Evolutionary conservation across 2,888 invertebrate genomes (phyloP).

Genomic region (Spilarctia lutea): DNA sequence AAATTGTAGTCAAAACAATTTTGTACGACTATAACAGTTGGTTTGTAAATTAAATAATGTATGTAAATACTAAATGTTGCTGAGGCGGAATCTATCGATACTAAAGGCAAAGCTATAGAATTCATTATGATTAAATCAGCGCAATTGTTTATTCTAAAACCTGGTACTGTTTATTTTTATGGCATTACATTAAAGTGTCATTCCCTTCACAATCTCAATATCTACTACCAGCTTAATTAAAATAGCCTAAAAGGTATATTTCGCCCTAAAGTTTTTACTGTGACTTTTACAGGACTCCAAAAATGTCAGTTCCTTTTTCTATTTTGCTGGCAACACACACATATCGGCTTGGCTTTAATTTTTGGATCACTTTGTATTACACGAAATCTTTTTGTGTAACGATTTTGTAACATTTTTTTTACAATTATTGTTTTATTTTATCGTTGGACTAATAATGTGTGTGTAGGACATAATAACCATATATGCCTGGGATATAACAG

Average conservation of each 20-base stretch:
- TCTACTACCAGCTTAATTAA: slow-evolving; percentile 17
- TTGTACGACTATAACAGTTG: background rate
- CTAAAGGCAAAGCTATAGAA: background rate
- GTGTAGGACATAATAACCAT: background rate
- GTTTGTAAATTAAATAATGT: background rate
- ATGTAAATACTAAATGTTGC: slow-evolving; percentile 5
- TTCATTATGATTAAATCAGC: background rate
- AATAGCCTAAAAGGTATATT: slow-evolving; percentile 27
- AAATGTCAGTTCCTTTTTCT: background rate
- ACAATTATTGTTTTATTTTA: background rate
- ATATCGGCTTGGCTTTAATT: background rate
- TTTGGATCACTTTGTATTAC: background rate
- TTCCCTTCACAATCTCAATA: background rate
- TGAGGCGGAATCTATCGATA: background rate
- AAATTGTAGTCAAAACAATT: background rate
- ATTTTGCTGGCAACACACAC: background rate
- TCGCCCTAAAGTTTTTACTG: background rate
- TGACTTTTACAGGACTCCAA: background rate
- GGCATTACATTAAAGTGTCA: background rate
- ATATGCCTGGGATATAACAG: background rate
- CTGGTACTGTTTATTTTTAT: background rate
- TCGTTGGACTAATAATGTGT: background rate
- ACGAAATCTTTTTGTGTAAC: too few relatives aligned
- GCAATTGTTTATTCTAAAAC: background rate
- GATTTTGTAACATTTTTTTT: too few relatives aligned